phyloP scores from a whole-genome alignment of 2,888 invertebrate genomes.

The Diogma glabrata region DNA sequence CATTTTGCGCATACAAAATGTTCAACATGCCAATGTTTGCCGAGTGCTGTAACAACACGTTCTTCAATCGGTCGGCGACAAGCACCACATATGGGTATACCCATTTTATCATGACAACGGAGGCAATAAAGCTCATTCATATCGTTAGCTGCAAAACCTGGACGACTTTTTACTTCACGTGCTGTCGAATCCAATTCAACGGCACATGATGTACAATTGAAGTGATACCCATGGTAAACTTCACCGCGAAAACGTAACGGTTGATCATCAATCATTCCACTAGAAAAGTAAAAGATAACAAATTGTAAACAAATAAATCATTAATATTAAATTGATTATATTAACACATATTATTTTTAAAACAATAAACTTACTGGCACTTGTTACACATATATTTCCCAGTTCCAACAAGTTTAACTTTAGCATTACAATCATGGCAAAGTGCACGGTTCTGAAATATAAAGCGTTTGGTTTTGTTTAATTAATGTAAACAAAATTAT shows the following conservation, averaged over 20 bases:
- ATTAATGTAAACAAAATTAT: too few relatives aligned
- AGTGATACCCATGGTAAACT: conserved; percentile 98
- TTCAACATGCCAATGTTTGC: conserved; percentile 98
- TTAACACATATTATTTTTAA: background rate
- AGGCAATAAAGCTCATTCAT: conserved; percentile 95
- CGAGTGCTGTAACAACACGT: conserved; percentile 94
- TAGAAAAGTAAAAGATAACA: conserved; percentile 29
- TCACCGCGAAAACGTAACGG: conserved; percentile 88
- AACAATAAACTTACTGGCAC: conserved; percentile 77
- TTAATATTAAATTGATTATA: too few relatives aligned
- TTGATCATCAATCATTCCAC: conserved; percentile 83
- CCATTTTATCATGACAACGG: conserved; percentile 99
- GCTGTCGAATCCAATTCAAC: conserved; percentile 92
- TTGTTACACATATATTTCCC: conserved; percentile 97
- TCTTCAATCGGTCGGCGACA: conserved; percentile 98
- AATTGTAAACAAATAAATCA: background rate
- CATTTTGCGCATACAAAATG: conserved; percentile 99
- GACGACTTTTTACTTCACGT: conserved; percentile 84
- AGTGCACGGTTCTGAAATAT: conserved; percentile 50
- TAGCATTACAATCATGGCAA: conserved; percentile 94
- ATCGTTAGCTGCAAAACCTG: conserved; percentile 82
- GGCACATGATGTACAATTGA: conserved; percentile 89
- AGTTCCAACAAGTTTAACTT: conserved; percentile 85
- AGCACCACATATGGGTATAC: conserved; percentile 99
- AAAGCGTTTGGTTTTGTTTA: background rate